phyloP scores from a whole-genome alignment of 2,797 vertebrate species.

The Onychomys leucogaster region DNA sequence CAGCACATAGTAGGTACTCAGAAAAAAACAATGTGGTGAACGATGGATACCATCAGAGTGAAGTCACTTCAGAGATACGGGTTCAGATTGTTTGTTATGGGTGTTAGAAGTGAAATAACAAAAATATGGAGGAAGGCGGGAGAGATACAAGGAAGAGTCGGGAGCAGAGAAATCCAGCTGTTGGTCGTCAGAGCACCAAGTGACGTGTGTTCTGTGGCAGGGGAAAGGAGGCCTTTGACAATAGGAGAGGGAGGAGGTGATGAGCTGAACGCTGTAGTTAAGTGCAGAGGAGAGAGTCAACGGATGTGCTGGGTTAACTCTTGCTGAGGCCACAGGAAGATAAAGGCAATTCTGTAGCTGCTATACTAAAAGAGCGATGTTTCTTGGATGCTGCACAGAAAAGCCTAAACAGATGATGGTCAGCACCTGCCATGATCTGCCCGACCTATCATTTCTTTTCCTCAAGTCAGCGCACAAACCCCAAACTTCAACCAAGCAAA shows the following conservation, averaged over 20 bases:
- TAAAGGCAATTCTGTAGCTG: background rate
- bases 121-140: background rate
- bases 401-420: background rate
- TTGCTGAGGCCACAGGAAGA: background rate
- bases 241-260: background rate
- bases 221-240: background rate
- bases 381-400: background rate
- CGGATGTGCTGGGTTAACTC: background rate
- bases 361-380: background rate
- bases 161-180: background rate
- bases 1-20: background rate
- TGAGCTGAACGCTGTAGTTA: background rate
- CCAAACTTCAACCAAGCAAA: background rate
- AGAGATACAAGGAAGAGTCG: background rate
- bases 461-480: background rate
- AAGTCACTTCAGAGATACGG: background rate
- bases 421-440: background rate
- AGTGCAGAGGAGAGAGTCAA: background rate
- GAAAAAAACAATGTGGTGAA: background rate
- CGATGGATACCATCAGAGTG: background rate
- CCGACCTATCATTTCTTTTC: background rate
- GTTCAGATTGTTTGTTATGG: background rate
- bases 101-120: conserved; percentile 1
- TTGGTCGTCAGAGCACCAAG: background rate
- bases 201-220: background rate